Conservation (phyloP, 1,140 invertebrate species). For the Drosophila kikkawai region DNA sequence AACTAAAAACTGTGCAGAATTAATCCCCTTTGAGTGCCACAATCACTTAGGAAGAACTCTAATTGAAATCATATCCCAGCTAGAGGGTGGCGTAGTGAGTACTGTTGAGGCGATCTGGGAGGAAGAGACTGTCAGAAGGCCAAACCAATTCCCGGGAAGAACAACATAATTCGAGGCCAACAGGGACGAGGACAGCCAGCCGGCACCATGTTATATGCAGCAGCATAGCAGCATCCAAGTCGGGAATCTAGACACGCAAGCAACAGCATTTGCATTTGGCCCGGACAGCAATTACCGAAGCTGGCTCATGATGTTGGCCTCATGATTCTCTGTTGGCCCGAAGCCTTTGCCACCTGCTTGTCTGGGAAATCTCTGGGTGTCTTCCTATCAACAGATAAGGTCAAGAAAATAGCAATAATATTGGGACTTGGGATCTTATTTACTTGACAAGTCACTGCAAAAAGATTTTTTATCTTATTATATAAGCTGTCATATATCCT, state of each 20-base stretch:
- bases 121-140: slow-evolving; percentile 25
- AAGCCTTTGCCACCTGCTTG: slow-evolving; percentile 78
- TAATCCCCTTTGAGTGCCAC: slow-evolving; percentile 23
- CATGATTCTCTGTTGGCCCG: slow-evolving; percentile 61
- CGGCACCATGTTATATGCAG: slow-evolving; percentile 30
- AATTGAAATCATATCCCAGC: slow-evolving; percentile 68
- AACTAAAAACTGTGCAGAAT: slow-evolving; percentile 2
- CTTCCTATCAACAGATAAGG: slow-evolving; percentile 7
- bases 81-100: slow-evolving; percentile 1
- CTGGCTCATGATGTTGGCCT: slow-evolving; percentile 63
- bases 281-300: slow-evolving; percentile 71
- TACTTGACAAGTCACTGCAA: neutral
- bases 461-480: neutral
- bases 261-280: slow-evolving; percentile 73
- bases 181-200: slow-evolving; percentile 18
- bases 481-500: neutral
- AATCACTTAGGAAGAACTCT: slow-evolving; percentile 43
- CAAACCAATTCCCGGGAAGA: slow-evolving; percentile 62
- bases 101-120: neutral
- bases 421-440: neutral
- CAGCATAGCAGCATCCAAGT: slow-evolving; percentile 42
- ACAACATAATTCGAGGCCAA: slow-evolving; percentile 68
- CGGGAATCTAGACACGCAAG: slow-evolving; percentile 44
- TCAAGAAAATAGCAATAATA: slow-evolving; percentile 7
- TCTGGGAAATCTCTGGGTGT: slow-evolving; percentile 68